These are phyloP conservation scores for Arion vulgaris DNA, from an alignment of 1,140 invertebrate genomes.

Conservation along the genomic window DNA sequence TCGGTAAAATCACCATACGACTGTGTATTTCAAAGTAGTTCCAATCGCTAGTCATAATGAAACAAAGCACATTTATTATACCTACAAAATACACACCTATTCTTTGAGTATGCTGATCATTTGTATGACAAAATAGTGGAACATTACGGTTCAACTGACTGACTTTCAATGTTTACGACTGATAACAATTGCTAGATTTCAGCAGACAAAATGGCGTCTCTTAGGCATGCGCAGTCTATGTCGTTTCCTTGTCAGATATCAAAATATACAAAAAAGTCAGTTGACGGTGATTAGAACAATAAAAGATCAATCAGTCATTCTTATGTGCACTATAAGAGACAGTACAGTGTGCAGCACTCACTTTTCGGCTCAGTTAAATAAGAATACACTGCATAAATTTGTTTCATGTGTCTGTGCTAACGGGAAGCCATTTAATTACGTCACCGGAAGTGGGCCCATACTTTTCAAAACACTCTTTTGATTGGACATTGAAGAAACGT, in stretches of 20 bases:
- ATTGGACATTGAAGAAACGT: too few species aligned
- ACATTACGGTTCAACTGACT: neutral
- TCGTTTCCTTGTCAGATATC: neutral
- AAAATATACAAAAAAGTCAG: neutral
- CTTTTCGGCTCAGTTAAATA: neutral
- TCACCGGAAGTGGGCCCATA: constrained; percentile 9
- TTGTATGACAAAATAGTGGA: neutral
- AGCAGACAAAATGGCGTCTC: constrained; percentile 3
- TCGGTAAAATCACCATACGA: too few species aligned
- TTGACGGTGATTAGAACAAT: too few species aligned
- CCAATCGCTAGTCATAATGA: too few species aligned
- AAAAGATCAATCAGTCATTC: too few species aligned
- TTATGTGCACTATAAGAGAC: too few species aligned
- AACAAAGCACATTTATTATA: neutral
- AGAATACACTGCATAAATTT: neutral
- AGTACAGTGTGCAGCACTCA: neutral
- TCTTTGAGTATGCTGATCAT: neutral
- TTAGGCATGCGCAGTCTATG: constrained; percentile 1
- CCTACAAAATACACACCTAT: neutral
- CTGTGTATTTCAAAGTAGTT: too few species aligned
- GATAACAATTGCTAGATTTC: neutral
- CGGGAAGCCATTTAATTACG: constrained; percentile 14
- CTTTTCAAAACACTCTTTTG: neutral
- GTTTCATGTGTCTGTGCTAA: neutral
- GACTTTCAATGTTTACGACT: neutral